Evolutionary conservation across 2,888 invertebrate species (phyloP), one percentile per base, ranked within the genome.

Genomic region (Stenchaetothrips biformis): DNA sequence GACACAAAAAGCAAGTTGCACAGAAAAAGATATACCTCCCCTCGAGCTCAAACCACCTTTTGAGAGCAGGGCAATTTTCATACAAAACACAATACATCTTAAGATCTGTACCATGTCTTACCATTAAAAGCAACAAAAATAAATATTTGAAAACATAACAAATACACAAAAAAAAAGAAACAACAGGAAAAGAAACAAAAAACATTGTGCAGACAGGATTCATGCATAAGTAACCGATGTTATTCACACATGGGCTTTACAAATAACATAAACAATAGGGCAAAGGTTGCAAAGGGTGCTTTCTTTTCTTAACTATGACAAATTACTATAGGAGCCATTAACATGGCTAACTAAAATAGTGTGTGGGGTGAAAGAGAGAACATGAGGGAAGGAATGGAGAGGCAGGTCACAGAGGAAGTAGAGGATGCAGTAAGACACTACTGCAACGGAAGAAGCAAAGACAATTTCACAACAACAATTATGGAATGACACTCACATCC

Each of bases 341-440:
- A 79, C 8, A 53, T 25, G 4, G 16, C 48, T 21, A 78, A 78
- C n/a, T 27, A 78, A 13, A 79, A 79, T 8, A 1, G 6, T 13
- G 13, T 53, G 53, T 37, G 37, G 37, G 37, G 37, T 37, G 37
- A 37, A 37, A 37, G 37, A 37, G 37, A 67, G 47, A 67, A 79
- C 4, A 37, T 67, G 47, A 47, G 18, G n/a, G 8, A 78, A 78
- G 21, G 21, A 47, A n/a, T 13, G 37, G n/a, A 47, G 16, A 47
- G 37, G 47, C 48, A 21, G 47, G n/a, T 37, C 47, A 81, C 79
- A 81, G 53, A 79, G 18, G 48, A 79, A 18, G 49, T 77, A 77
- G 77, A 74, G 79, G 79, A 59, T 81, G 79, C 81, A 81, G 80
- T 80, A 80, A 80, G 78, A 37, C 78, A 81, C 77, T 78, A 79